Evolutionary conservation across 1,140 invertebrate genomes (phyloP).

Genomic region (Portunus trituberculatus): DNA sequence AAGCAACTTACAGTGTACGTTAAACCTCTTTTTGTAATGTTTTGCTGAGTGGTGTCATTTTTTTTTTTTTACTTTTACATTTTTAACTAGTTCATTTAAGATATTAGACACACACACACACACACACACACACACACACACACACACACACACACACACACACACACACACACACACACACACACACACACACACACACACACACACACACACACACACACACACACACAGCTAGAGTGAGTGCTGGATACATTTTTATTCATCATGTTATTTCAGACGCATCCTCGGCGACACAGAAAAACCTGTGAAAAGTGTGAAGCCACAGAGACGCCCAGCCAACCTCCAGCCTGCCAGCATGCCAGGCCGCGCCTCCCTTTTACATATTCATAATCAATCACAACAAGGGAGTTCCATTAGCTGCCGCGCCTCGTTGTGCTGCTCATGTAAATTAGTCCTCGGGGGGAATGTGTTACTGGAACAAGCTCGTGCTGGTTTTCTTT

Average conservation of each 20-base stretch:
- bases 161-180: no score
- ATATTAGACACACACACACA: no score
- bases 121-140: no score
- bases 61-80: no score
- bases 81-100: no score
- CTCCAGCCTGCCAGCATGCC: background rate
- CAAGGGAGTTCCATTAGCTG: background rate
- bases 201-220: background rate
- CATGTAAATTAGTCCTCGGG: background rate
- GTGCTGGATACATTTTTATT: background rate
- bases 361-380: background rate
- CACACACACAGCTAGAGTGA: background rate
- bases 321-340: background rate
- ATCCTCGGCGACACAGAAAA: background rate
- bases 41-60: background rate
- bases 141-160: no score
- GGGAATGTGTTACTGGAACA: slow-evolving; percentile 1
- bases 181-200: background rate
- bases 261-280: background rate
- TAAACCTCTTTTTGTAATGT: background rate
- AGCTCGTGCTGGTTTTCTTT: background rate
- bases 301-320: background rate
- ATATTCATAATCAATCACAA: slow-evolving; percentile 24
- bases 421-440: background rate
- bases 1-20: background rate